A percentile compares a stretch with the other conserved stretches of the same genome.
phyloP scores from a whole-genome alignment of 2,888 invertebrate species.

The Brachypterus glaber region DNA sequence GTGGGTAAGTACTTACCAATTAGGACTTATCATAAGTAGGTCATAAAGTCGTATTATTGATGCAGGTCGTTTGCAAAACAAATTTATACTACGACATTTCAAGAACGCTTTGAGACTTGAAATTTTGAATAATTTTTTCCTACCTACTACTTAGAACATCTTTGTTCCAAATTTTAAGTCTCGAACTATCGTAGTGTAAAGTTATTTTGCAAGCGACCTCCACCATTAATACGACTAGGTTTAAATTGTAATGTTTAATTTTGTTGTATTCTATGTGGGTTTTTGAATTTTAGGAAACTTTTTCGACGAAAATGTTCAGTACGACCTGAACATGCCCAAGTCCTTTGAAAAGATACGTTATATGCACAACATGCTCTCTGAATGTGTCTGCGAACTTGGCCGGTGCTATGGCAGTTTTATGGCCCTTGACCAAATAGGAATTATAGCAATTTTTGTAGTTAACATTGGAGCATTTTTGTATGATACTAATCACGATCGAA shows the following conservation, averaged over 20 bases:
- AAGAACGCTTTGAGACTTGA: no score
- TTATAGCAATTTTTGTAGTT: slow-evolving; percentile 21
- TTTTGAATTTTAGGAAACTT: slow-evolving; percentile 7
- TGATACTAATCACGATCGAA: slow-evolving; percentile 7
- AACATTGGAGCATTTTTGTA: slow-evolving; percentile 22
- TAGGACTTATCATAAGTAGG: background rate
- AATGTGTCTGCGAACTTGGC: slow-evolving; percentile 22
- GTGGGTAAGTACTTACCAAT: slow-evolving; percentile 1
- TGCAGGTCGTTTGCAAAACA: background rate
- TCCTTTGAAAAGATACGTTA: slow-evolving; percentile 18
- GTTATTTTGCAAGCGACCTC: no score
- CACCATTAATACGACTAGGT: no score
- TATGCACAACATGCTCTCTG: slow-evolving; percentile 22
- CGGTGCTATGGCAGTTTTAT: slow-evolving; percentile 23
- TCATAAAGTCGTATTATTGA: background rate
- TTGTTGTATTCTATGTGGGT: background rate
- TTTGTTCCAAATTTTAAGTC: no score
- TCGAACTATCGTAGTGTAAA: no score
- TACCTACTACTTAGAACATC: no score
- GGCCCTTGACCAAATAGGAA: slow-evolving; percentile 24
- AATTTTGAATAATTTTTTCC: no score
- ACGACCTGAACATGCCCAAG: slow-evolving; percentile 14
- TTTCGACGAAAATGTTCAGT: slow-evolving; percentile 7
- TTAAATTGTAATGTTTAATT: background rate
- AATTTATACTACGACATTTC: no score